A percentile compares a stretch with the other conserved stretches of the same genome.
Conservation (phyloP, 2,797 vertebrate species). For the Distichodus sexfasciatus region DNA sequence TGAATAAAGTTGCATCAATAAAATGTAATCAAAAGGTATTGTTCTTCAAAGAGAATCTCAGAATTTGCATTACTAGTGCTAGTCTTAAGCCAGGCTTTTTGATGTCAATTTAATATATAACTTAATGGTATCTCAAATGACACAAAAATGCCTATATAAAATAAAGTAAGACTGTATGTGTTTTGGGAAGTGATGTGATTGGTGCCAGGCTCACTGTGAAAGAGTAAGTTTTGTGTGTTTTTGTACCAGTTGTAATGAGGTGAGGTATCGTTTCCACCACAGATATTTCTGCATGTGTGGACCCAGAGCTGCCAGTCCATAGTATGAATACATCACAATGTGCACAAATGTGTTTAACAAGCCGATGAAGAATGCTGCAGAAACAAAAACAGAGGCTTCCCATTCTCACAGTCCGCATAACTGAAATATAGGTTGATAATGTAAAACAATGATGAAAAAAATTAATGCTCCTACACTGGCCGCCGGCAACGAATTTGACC, state of each 20-base stretch:
- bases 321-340: slow-evolving; percentile 94
- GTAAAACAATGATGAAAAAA: neutral
- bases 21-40: too few relatives aligned
- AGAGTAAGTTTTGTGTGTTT: neutral
- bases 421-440: neutral
- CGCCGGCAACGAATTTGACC: slow-evolving; percentile 92
- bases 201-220: neutral
- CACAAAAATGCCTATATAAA: too few relatives aligned
- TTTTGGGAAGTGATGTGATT: neutral
- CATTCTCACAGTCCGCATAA: neutral
- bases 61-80: too few relatives aligned
- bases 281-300: slow-evolving; percentile 94
- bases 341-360: slow-evolving; percentile 92
- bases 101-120: too few relatives aligned
- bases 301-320: slow-evolving; percentile 88
- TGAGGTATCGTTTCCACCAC: slow-evolving; percentile 97
- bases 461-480: slow-evolving; percentile 83
- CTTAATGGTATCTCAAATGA: too few relatives aligned
- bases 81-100: too few relatives aligned
- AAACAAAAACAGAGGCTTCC: neutral
- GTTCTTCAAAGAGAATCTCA: too few relatives aligned
- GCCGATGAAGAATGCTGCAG: slow-evolving; percentile 89
- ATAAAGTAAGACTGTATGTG: too few relatives aligned
- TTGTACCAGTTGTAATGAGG: slow-evolving; percentile 89
- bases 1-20: too few relatives aligned